Evolutionary conservation across 1,140 invertebrate species (phyloP).

Genomic region (Drosophila tsacasi): DNA sequence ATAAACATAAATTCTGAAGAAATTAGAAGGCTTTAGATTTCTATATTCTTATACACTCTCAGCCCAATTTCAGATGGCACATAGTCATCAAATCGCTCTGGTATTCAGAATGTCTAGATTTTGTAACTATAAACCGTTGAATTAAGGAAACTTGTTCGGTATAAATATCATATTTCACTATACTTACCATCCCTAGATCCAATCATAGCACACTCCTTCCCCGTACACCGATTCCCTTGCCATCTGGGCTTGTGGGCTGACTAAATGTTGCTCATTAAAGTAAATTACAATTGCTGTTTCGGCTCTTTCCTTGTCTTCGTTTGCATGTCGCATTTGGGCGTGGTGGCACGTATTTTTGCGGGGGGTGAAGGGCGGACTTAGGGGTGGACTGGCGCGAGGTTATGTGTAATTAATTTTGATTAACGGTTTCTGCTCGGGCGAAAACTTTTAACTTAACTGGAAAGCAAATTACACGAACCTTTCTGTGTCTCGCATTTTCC

Average conservation of each 20-base stretch:
- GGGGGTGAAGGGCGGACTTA: neutral
- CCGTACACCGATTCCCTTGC: slow-evolving; percentile 3
- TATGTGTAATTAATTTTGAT: slow-evolving; percentile 82
- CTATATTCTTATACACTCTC: too few relatives aligned
- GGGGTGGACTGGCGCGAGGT: slow-evolving; percentile 31
- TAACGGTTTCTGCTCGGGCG: slow-evolving; percentile 63
- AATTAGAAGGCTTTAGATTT: too few relatives aligned
- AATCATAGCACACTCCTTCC: slow-evolving; percentile 2
- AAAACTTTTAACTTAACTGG: slow-evolving; percentile 73
- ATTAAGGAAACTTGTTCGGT: too few relatives aligned
- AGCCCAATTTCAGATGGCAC: neutral
- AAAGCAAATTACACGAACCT: slow-evolving; percentile 60
- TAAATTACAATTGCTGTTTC: slow-evolving; percentile 76
- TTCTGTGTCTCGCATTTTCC: slow-evolving; percentile 38
- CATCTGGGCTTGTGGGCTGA: slow-evolving; percentile 53
- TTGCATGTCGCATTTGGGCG: slow-evolving; percentile 79
- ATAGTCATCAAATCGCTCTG: neutral
- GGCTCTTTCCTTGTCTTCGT: slow-evolving; percentile 56
- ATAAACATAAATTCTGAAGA: neutral
- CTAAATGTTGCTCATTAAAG: slow-evolving; percentile 80
- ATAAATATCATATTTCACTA: slow-evolving; percentile 7
- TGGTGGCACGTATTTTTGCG: slow-evolving; percentile 49
- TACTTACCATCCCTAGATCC: slow-evolving; percentile 7
- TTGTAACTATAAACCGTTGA: neutral
- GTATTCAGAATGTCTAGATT: neutral